These are phyloP conservation scores for Girardinus metallicus DNA, from an alignment of 2,797 vertebrate species.

Conservation along the genomic window DNA sequence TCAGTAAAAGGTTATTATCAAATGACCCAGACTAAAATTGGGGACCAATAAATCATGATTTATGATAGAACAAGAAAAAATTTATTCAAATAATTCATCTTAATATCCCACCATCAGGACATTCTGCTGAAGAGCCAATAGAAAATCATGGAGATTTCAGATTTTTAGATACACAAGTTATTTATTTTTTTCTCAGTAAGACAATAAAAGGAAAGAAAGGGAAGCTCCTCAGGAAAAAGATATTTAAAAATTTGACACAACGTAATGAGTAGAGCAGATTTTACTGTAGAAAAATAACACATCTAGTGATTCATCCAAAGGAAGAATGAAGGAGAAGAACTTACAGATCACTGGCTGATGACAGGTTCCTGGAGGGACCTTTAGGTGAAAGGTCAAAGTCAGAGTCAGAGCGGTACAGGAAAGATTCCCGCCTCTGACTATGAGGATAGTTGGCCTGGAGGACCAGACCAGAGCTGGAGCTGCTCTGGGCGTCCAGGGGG, in stretches of 20 bases:
- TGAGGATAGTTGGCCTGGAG: slow-evolving; percentile 86
- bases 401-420: slow-evolving; percentile 94
- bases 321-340: slow-evolving; percentile 47
- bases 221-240: neutral
- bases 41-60: neutral
- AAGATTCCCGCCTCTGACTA: slow-evolving; percentile 91
- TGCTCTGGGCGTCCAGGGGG: slow-evolving; percentile 84
- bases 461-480: slow-evolving; percentile 84
- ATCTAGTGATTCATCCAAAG: neutral
- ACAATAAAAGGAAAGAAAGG: neutral
- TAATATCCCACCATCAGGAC: neutral
- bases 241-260: neutral
- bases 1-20: neutral
- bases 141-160: neutral
- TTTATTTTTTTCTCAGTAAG: neutral
- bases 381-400: slow-evolving; percentile 93
- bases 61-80: neutral
- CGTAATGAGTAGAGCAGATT: too few species aligned
- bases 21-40: neutral
- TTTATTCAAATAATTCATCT: neutral
- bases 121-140: neutral
- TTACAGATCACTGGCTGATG: slow-evolving; percentile 91
- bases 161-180: neutral
- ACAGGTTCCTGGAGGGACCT: slow-evolving; percentile 89
- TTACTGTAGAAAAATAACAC: neutral